Evolutionary conservation across 37 sponge, comb jelly and placozoan genomes (phyloP), one percentile per base, ranked within the genome.

Genomic region (Chondrosia reniformis): DNA sequence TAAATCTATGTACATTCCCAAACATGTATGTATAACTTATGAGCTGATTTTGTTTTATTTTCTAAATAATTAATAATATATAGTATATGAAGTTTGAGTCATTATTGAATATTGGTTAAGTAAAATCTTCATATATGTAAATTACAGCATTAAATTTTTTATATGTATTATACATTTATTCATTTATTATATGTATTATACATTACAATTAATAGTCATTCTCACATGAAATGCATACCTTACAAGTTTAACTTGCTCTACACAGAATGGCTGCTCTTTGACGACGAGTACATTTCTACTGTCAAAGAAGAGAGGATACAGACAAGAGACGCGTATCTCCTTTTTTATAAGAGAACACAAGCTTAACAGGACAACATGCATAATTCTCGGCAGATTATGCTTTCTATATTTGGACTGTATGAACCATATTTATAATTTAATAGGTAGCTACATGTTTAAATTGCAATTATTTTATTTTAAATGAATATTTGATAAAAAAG

Each of bases 181-280:
- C n/a, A n/a, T n/a, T 7, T 34, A 42, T 37, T 25, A 6, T 24
- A 42, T 42, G 46, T n/a, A 74, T 3, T 45, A 9, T 74, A 9
- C 34, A 25, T 43, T 9, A 36, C n/a, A n/a, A n/a, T n/a, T n/a
- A n/a, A n/a, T n/a, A n/a, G n/a, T n/a, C n/a, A n/a, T n/a, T n/a
- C n/a, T n/a, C n/a, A n/a, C n/a, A n/a, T n/a, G n/a, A n/a, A n/a
- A n/a, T n/a, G n/a, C n/a, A n/a, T n/a, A n/a, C n/a, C n/a, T n/a
- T n/a, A 19, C 52, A 49, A 19, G 15, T 49, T 10, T 49, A 19
- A 49, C 52, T 49, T 34, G 5, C 22, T 37, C 9, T 37, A 42
- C 72, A 13, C 42, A 81, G 91, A 84, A 5, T 91, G 91, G 91
- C 52, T 86, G 7, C 46, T 44, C 15, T 93, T 88, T 61, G 94